A percentile compares a stretch with the other conserved stretches of the same genome.
These are phyloP conservation scores for Bos javanicus DNA, from an alignment of 2,113 vertebrate species.

Conservation along the genomic window DNA sequence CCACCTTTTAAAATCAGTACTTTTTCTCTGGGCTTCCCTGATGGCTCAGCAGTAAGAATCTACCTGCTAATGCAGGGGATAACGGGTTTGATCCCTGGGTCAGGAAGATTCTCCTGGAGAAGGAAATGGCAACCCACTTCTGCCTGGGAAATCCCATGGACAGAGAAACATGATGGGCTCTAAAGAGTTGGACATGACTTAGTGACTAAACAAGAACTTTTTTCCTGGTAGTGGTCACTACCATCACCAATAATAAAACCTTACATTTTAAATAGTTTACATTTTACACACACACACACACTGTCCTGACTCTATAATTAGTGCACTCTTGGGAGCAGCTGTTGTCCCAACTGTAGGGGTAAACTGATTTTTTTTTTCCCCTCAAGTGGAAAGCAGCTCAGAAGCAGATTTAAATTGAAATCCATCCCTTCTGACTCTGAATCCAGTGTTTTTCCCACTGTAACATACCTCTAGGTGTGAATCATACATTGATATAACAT, in stretches of 20 bases:
- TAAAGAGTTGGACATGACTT: background rate
- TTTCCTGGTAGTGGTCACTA: background rate
- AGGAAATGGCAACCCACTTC: background rate
- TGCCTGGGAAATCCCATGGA: background rate
- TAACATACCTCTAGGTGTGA: background rate
- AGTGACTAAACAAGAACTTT: background rate
- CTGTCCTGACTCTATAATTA: background rate
- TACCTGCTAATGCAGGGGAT: background rate
- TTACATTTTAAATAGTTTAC: background rate
- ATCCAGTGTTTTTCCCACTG: background rate
- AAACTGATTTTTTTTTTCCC: background rate
- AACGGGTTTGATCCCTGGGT: background rate
- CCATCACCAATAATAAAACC: background rate
- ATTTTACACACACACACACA: background rate
- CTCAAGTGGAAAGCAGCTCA: background rate
- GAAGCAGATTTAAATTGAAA: conserved; percentile 34
- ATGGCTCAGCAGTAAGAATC: background rate
- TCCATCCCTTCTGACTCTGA: background rate
- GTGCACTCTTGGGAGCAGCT: background rate
- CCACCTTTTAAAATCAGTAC: background rate
- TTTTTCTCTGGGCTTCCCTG: background rate
- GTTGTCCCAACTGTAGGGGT: background rate
- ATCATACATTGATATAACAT: background rate
- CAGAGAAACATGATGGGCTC: background rate
- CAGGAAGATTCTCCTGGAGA: background rate